Evolutionary conservation across 2,888 invertebrate species (phyloP).

Genomic region (Silvanus unidentatus): DNA sequence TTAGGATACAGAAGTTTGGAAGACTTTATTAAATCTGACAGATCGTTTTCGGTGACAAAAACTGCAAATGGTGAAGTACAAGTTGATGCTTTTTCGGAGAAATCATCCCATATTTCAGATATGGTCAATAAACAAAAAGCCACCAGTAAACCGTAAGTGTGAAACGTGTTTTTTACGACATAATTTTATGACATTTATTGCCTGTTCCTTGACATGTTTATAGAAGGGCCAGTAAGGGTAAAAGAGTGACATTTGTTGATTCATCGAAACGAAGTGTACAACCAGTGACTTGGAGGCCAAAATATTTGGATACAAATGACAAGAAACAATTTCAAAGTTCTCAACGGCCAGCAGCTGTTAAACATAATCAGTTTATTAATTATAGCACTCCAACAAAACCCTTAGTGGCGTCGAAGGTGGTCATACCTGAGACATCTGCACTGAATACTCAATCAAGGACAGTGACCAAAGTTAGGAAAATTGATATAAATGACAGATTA

Average conservation of each 20-base stretch:
- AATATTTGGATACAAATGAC: slow-evolving; percentile 3
- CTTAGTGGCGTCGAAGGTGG: not conserved
- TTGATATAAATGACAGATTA: slow-evolving; percentile 2
- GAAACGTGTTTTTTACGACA: no score
- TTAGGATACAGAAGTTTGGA: slow-evolving; percentile 56
- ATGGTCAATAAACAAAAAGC: slow-evolving; percentile 41
- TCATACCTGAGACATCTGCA: not conserved
- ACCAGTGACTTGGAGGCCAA: slow-evolving; percentile 29
- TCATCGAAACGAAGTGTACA: slow-evolving; percentile 27
- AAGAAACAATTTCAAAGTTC: slow-evolving; percentile 19
- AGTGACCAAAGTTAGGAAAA: not conserved
- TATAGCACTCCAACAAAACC: not conserved
- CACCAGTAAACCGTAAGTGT: slow-evolving; percentile 17
- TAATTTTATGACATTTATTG: slow-evolving; percentile 7
- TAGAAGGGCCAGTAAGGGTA: not conserved
- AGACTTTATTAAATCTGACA: slow-evolving; percentile 54
- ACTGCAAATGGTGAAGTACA: slow-evolving; percentile 50
- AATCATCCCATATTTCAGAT: slow-evolving; percentile 56
- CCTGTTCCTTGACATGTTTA: not conserved
- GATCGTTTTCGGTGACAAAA: slow-evolving; percentile 53
- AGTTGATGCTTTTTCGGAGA: slow-evolving; percentile 55
- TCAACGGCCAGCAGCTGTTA: slow-evolving; percentile 28
- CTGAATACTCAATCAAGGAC: not conserved
- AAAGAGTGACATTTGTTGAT: not conserved
- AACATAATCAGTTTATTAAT: slow-evolving; percentile 34